Percentiles rank a stretch among this genome's conserved stretches.
Conservation (phyloP, 2,797 vertebrate genomes). For the Bradypodion pumilum region DNA sequence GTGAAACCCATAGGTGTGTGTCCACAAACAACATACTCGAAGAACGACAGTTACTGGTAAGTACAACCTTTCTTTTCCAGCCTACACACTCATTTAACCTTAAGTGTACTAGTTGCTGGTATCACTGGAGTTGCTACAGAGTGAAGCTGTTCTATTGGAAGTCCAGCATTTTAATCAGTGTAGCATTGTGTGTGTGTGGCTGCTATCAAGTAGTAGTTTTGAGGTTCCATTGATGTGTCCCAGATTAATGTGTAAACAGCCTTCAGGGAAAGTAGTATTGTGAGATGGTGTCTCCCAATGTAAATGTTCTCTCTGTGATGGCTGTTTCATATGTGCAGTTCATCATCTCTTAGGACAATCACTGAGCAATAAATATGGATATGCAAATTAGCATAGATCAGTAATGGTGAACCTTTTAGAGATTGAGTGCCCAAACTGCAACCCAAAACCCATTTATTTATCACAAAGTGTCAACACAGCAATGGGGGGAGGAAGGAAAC, state of each 20-base stretch:
- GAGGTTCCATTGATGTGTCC: background rate
- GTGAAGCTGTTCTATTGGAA: background rate
- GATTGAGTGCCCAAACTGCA: too few species aligned
- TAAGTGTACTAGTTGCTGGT: background rate
- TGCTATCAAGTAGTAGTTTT: background rate
- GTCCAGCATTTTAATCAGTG: background rate
- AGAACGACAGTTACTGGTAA: too few species aligned
- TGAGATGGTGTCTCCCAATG: background rate
- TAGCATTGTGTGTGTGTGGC: background rate
- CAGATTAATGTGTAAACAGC: background rate
- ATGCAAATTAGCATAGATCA: too few species aligned
- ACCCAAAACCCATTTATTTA: too few species aligned
- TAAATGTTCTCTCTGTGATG: background rate
- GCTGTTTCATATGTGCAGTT: background rate
- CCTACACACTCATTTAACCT: background rate
- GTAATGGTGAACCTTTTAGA: too few species aligned
- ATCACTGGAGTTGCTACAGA: background rate
- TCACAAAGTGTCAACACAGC: too few species aligned
- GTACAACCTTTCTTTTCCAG: too few species aligned
- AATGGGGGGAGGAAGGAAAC: too few species aligned
- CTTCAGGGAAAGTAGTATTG: background rate
- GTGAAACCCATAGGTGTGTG: too few species aligned
- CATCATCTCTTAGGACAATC: background rate
- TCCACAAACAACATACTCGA: too few species aligned
- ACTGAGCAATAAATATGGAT: background rate